Evolutionary conservation across 2,113 vertebrate species (phyloP), one percentile per base, ranked within the genome.

Genomic region (Phaethon lepturus): DNA sequence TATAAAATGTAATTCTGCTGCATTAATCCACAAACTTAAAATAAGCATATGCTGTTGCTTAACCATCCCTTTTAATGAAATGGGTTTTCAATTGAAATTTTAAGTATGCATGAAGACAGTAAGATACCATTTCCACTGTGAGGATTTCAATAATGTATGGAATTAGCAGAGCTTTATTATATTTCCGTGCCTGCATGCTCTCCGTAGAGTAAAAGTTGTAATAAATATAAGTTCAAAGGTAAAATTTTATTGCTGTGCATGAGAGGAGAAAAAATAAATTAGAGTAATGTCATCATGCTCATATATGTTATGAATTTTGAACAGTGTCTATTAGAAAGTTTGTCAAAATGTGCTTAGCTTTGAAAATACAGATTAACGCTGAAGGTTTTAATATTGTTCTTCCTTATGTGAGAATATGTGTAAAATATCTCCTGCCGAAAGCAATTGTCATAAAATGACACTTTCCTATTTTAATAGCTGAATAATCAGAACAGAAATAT

Each of bases 271-370:
- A 97, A 98, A 98, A 98, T 98, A 98, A 98, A 98, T 98, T 98
- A 98, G 93, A 98, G 86, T 98, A 98, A 98, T 98, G 80, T 96
- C 96, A 98, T 98, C 95, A 93, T 44, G 67, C 79, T 97, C 80
- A 97, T 98, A 95, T 98, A 97, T 98, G 97, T 98, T 98, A 98
- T 97, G 96, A 98, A 98, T 97, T 98, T 97, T 97, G 97, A 98
- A 96, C 95, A 96, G 97, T 96, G 80, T 98, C 89, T 98, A 96
- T 98, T 98, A 98, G 95, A 97, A 98, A 95, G 95, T 97, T 98
- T 98, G 96, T 97, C 97, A 97, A 95, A 97, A 97, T 98, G 94
- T 98, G 95, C 98, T 98, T 98, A 96, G 94, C 89, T 98, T 97
- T 96, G 96, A 95, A 98, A 98, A 98, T 98, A 98, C 93, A 98